phyloP scores from a whole-genome alignment of 2,797 vertebrate species.

The Tympanoctomys barrerae region DNA sequence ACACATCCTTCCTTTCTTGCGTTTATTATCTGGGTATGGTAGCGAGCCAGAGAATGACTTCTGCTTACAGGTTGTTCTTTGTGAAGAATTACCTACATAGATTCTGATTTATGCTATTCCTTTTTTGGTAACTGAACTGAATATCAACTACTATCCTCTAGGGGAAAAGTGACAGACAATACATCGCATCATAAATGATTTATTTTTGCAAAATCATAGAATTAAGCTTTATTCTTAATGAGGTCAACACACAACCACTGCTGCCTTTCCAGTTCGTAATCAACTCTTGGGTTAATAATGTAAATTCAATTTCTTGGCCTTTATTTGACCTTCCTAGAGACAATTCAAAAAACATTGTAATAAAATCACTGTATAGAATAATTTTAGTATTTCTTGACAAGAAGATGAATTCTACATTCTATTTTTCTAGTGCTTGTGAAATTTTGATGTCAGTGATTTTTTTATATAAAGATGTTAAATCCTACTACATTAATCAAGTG shows the following conservation, averaged over 20 bases:
- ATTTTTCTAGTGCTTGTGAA: slow-evolving; percentile 48
- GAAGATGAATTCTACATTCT: slow-evolving; percentile 43
- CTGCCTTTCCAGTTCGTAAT: not conserved
- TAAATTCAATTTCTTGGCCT: slow-evolving; percentile 48
- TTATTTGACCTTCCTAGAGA: slow-evolving; percentile 47
- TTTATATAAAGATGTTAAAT: slow-evolving; percentile 55
- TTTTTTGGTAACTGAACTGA: slow-evolving; percentile 65
- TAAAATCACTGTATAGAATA: slow-evolving; percentile 25
- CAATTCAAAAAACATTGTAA: slow-evolving; percentile 64
- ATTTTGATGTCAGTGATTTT: slow-evolving; percentile 54
- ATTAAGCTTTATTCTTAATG: slow-evolving; percentile 45
- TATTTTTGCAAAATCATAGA: slow-evolving; percentile 73
- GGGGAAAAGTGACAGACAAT: slow-evolving; percentile 66
- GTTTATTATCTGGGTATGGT: slow-evolving; percentile 59
- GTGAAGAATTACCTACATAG: slow-evolving; percentile 61
- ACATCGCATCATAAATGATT: slow-evolving; percentile 46
- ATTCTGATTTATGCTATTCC: slow-evolving; percentile 64
- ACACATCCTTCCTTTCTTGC: slow-evolving; percentile 56
- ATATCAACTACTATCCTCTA: slow-evolving; percentile 51
- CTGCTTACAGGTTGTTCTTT: slow-evolving; percentile 49
- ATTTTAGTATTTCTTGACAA: slow-evolving; percentile 34
- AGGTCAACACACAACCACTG: not conserved
- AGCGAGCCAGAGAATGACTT: slow-evolving; percentile 65
- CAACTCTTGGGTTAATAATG: slow-evolving; percentile 48
- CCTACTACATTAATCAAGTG: slow-evolving; percentile 50